Evolutionary conservation across 2,888 invertebrate species (phyloP).

Genomic region (Agrotis clavis): DNA sequence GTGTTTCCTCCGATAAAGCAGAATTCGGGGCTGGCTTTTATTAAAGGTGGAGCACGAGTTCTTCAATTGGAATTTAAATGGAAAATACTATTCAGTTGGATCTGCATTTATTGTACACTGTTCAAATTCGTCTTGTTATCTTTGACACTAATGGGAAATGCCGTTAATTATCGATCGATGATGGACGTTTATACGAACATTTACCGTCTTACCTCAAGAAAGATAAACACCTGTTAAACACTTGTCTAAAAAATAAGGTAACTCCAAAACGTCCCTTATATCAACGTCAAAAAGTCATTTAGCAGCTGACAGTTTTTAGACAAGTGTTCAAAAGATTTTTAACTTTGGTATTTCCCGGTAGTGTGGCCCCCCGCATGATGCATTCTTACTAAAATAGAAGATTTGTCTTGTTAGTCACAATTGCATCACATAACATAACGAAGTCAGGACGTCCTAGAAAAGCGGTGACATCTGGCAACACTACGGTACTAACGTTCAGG

Average conservation of each 20-base stretch:
- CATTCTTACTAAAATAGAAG: background rate
- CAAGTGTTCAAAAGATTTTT: too few species aligned
- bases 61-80: constrained; percentile 37
- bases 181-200: too few species aligned
- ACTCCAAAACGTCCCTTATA: too few species aligned
- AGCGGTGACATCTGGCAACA: constrained; percentile 50
- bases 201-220: too few species aligned
- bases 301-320: too few species aligned
- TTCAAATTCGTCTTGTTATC: background rate
- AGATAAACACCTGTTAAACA: too few species aligned
- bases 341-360: too few species aligned
- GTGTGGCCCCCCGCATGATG: too few species aligned
- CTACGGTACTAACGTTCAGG: constrained; percentile 46
- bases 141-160: too few species aligned
- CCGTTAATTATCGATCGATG: too few species aligned
- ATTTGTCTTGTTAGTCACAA: background rate
- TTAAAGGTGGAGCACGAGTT: constrained; percentile 33
- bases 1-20: constrained; percentile 56
- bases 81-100: constrained; percentile 8
- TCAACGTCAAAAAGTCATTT: too few species aligned
- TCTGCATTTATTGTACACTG: constrained; percentile 4
- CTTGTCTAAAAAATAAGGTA: too few species aligned
- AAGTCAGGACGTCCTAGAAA: constrained; percentile 30
- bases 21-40: constrained; percentile 37
- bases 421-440: constrained; percentile 4